phyloP scores from a whole-genome alignment of 30 jellyfish, hydroid and myxozoan species.

The Aurelia aurita region DNA sequence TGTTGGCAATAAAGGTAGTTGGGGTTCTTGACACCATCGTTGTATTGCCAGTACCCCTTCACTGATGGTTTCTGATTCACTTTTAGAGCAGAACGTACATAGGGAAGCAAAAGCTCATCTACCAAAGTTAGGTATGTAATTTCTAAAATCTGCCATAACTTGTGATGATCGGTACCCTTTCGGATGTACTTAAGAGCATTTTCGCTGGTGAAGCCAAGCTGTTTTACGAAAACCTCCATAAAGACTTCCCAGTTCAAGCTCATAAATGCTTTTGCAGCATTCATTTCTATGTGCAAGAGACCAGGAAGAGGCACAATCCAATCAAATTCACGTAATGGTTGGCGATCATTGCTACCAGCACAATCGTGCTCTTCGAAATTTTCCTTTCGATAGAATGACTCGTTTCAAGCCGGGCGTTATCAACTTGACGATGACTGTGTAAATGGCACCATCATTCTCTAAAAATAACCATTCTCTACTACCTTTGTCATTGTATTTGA shows the following conservation, averaged over 20 bases:
- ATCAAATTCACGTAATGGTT: too few relatives aligned
- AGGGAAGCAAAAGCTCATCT: not conserved
- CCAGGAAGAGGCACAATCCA: not conserved
- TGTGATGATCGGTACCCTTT: conserved; percentile 30
- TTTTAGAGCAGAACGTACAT: too few relatives aligned
- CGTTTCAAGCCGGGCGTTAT: not conserved
- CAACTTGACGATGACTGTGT: not conserved
- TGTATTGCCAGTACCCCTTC: not conserved
- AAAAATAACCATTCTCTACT: not conserved
- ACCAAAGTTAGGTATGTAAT: too few relatives aligned
- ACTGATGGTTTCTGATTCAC: too few relatives aligned
- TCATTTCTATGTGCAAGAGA: not conserved
- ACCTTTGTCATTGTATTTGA: too few relatives aligned
- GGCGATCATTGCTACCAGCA: too few relatives aligned
- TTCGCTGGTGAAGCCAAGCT: not conserved
- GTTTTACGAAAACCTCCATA: too few relatives aligned
- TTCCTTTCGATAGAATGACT: too few relatives aligned
- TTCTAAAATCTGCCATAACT: conserved; percentile 6
- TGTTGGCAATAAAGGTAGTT: not conserved
- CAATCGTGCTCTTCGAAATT: too few relatives aligned
- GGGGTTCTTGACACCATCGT: not conserved
- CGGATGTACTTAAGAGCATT: conserved; percentile 15
- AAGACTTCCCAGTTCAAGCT: not conserved
- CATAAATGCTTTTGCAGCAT: not conserved
- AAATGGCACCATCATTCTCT: not conserved